Conservation (phyloP, 2,113 vertebrate genomes). For the Procavia capensis region DNA sequence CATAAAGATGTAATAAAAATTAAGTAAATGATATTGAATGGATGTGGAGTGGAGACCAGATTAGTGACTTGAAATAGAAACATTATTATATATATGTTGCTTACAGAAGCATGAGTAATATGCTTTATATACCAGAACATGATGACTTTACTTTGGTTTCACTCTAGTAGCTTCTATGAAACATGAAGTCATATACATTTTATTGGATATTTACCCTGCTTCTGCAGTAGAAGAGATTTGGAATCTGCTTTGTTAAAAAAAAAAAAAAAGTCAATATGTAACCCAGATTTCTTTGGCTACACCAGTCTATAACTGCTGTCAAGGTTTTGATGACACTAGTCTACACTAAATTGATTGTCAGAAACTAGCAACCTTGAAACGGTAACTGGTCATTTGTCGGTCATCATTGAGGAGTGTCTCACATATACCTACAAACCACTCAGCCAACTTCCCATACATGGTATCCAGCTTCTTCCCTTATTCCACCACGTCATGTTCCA, state of each 20-base stretch:
- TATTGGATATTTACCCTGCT: not conserved
- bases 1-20: slow-evolving; percentile 82
- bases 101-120: not conserved
- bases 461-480: not conserved
- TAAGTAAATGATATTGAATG: slow-evolving; percentile 77
- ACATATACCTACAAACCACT: not conserved
- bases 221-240: not conserved
- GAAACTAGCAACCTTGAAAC: not conserved
- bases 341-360: not conserved
- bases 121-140: not conserved
- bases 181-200: not conserved
- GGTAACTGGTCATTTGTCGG: not conserved
- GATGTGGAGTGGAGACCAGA: slow-evolving; percentile 66
- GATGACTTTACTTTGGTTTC: slow-evolving; percentile 38
- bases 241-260: not conserved
- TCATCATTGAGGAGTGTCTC: not conserved
- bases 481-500: not conserved
- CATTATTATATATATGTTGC: slow-evolving; percentile 1
- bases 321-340: not conserved
- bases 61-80: slow-evolving; percentile 58
- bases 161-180: not conserved
- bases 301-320: not conserved
- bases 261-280: not conserved
- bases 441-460: not conserved
- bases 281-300: not conserved